phyloP scores from a whole-genome alignment of 2,797 vertebrate species.

The Mus caroli region DNA sequence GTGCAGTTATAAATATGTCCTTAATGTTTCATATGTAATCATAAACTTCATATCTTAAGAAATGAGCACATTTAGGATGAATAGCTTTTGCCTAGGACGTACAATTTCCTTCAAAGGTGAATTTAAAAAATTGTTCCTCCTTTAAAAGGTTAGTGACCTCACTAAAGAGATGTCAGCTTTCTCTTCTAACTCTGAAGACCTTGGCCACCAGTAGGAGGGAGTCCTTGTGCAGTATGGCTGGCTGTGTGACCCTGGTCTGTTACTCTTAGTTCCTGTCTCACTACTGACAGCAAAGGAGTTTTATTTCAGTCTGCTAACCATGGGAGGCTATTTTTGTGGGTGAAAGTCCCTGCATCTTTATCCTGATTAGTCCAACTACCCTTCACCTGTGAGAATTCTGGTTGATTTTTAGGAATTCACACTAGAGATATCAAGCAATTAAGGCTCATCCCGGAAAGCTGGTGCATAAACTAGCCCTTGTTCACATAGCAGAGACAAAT shows the following conservation, averaged over 20 bases:
- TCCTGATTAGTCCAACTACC: background rate
- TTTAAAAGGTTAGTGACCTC: background rate
- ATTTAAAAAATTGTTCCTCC: slow-evolving; percentile 39
- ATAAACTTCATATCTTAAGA: background rate
- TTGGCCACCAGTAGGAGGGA: background rate
- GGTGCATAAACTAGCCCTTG: background rate
- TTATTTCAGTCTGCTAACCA: background rate
- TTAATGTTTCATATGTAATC: background rate
- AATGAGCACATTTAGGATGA: slow-evolving; percentile 19
- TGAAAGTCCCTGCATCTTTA: slow-evolving; percentile 6
- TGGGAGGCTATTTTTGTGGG: background rate
- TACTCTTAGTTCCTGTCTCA: slow-evolving; percentile 36
- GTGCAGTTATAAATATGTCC: background rate
- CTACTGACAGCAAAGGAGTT: slow-evolving; percentile 48
- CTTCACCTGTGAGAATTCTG: background rate
- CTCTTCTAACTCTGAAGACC: background rate
- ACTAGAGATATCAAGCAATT: background rate
- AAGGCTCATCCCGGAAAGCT: background rate
- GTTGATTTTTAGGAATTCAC: background rate
- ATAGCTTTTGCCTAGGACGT: background rate
- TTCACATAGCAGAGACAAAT: background rate
- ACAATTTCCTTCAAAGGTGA: slow-evolving; percentile 58
- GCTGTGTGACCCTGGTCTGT: background rate
- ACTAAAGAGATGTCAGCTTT: background rate
- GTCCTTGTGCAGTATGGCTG: background rate